Conservation (phyloP, 2,888 invertebrate genomes). For the Adela reaumurella region DNA sequence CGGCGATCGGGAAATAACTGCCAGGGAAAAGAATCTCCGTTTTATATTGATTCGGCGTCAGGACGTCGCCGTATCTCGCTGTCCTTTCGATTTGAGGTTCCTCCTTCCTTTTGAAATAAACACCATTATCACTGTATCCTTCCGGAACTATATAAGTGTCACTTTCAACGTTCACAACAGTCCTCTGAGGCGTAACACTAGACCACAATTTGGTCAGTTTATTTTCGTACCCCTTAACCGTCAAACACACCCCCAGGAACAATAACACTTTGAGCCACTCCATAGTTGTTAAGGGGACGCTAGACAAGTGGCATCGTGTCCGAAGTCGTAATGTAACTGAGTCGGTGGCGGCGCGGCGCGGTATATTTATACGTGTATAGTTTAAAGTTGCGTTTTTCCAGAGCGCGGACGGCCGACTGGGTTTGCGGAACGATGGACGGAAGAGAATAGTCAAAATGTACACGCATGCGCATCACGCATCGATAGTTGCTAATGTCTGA, state of each 20-base stretch:
- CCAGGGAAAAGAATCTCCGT: conserved; percentile 44
- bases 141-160: conserved; percentile 29
- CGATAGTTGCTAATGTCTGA: too few species aligned
- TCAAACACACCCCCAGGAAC: conserved; percentile 27
- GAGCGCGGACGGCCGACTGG: conserved; percentile 39
- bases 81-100: conserved; percentile 24
- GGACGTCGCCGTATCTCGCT: conserved; percentile 26
- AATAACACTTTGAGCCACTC: too few species aligned
- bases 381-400: conserved; percentile 48
- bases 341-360: conserved; percentile 35
- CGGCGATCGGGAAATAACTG: conserved; percentile 48
- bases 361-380: conserved; percentile 52
- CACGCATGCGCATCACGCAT: too few species aligned
- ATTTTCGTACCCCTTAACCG: conserved; percentile 28
- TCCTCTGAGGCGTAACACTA: conserved; percentile 25
- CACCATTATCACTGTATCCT: conserved; percentile 18
- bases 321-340: conserved; percentile 53
- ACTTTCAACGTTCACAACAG: conserved; percentile 36
- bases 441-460: conserved; percentile 20
- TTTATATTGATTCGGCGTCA: conserved; percentile 26
- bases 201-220: conserved; percentile 38
- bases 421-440: conserved; percentile 30
- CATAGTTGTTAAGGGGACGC: too few species aligned
- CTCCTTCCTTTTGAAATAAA: conserved; percentile 23
- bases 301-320: too few species aligned